A percentile compares a stretch with the other conserved stretches of the same genome.
These are phyloP conservation scores for Aegithalos caudatus DNA, from an alignment of 2,113 vertebrate genomes.

Conservation along the genomic window DNA sequence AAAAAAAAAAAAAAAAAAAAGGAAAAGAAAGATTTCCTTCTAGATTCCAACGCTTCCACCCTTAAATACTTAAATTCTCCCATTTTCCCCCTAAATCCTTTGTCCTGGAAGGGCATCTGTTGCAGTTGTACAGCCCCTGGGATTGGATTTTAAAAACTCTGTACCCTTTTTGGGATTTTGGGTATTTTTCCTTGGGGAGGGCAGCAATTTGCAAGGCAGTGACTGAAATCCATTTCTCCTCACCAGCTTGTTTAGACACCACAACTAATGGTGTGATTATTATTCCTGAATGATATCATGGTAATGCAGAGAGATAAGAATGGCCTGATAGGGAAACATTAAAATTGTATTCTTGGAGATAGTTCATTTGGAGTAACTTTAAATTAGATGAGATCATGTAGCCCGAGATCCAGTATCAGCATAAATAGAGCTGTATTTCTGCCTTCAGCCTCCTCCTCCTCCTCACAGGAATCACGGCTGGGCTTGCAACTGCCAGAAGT, in stretches of 20 bases:
- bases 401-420: background rate
- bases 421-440: conserved; percentile 5
- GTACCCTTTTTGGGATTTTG: rapidly evolving
- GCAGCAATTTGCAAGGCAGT: background rate
- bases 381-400: conserved; percentile 51
- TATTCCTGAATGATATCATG: conserved; percentile 51
- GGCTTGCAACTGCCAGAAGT: background rate
- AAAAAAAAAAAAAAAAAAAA: background rate
- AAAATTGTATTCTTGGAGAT: conserved; percentile 40
- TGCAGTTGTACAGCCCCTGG: background rate
- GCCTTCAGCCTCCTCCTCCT: background rate
- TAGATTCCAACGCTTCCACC: background rate
- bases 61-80: background rate
- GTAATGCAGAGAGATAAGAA: conserved; percentile 41
- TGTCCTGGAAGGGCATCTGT: background rate
- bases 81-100: background rate
- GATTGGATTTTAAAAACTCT: background rate
- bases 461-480: background rate
- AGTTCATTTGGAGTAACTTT: conserved; percentile 43
- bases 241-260: conserved; percentile 13
- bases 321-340: background rate
- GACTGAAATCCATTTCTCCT: background rate
- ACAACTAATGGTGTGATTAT: conserved; percentile 24
- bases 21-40: background rate
- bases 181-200: too few relatives aligned